Evolutionary conservation across 1,140 invertebrate genomes (phyloP).

Genomic region (Heliothis virescens): DNA sequence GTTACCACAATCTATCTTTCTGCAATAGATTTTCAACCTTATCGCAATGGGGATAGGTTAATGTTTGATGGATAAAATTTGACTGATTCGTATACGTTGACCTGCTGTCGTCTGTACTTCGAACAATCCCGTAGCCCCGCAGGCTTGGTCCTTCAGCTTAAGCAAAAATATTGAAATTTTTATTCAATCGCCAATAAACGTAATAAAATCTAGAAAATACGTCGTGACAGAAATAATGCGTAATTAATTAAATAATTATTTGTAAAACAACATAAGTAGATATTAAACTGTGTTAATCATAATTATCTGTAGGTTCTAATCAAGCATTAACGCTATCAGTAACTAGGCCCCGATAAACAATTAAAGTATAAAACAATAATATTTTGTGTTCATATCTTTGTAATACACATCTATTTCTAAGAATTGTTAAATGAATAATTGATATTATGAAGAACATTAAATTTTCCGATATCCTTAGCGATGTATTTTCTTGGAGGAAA

Average conservation of each 20-base stretch:
- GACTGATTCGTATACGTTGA: no score
- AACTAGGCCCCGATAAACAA: slow-evolving; percentile 11
- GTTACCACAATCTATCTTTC: no score
- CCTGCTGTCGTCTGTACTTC: no score
- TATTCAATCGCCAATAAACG: no score
- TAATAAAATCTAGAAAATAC: background rate
- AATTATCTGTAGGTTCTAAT: background rate
- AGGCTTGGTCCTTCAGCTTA: no score
- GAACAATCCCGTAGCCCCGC: no score
- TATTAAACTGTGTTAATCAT: slow-evolving; percentile 10
- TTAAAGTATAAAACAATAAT: slow-evolving; percentile 36
- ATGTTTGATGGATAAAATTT: no score
- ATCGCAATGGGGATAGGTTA: no score
- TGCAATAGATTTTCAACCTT: no score
- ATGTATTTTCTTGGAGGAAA: no score
- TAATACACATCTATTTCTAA: slow-evolving; percentile 2
- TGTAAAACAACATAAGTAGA: slow-evolving; percentile 12
- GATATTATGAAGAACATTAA: background rate
- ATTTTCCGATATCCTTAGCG: background rate
- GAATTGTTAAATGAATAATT: background rate
- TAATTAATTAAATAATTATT: slow-evolving; percentile 16
- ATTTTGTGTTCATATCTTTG: background rate
- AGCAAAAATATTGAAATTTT: no score
- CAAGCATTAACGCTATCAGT: slow-evolving; percentile 20
- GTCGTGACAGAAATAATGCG: slow-evolving; percentile 6